A percentile compares a stretch with the other conserved stretches of the same genome.
Conservation (phyloP, 2,113 vertebrate genomes). For the Anser brachyrhynchus region DNA sequence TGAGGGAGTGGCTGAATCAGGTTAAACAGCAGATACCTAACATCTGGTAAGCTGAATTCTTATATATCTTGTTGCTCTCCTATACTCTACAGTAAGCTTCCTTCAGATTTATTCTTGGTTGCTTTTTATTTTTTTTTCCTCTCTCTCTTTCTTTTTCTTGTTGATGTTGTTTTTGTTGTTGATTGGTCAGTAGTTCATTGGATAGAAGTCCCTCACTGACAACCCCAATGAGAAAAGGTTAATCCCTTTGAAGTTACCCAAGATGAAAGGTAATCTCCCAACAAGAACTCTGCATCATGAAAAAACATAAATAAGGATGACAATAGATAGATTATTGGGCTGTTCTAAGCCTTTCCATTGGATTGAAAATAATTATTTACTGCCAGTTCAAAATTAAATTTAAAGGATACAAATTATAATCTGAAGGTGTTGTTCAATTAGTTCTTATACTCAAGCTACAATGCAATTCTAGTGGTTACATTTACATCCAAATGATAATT, state of each 20-base stretch:
- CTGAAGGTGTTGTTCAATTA: background rate
- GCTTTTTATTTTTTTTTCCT: fast-evolving
- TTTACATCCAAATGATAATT: background rate
- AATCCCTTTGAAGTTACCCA: background rate
- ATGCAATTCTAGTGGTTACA: background rate
- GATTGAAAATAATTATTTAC: background rate
- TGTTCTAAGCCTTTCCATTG: background rate
- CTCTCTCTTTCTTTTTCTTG: background rate
- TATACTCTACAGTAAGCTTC: background rate
- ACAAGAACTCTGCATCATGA: background rate
- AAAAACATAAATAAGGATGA: background rate
- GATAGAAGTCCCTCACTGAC: background rate
- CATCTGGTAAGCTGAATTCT: background rate
- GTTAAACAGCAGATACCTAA: background rate
- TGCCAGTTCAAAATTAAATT: background rate
- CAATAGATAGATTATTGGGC: background rate
- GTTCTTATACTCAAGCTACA: background rate
- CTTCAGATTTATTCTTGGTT: background rate
- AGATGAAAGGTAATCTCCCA: background rate
- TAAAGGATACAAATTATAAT: background rate
- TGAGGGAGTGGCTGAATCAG: background rate
- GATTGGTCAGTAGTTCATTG: background rate
- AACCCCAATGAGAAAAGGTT: background rate
- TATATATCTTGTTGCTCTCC: background rate
- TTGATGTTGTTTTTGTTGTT: background rate